These are phyloP conservation scores for Brachyhypopomus gauderio DNA, from an alignment of 2,113 vertebrate genomes.

Conservation along the genomic window DNA sequence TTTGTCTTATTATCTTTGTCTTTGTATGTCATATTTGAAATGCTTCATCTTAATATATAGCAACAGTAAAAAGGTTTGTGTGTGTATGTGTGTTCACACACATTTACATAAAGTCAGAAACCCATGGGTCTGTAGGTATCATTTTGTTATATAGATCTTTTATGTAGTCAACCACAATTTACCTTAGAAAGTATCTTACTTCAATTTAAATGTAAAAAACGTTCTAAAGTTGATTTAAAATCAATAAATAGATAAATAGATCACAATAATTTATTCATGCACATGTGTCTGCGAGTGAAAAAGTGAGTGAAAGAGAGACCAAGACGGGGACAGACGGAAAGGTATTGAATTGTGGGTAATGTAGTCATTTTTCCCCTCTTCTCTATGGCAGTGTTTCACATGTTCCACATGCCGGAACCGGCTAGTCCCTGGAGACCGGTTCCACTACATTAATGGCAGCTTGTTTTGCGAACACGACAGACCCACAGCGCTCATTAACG, in stretches of 20 bases:
- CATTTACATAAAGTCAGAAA: no score
- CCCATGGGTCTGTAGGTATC: no score
- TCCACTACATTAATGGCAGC: conserved; percentile 99
- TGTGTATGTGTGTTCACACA: no score
- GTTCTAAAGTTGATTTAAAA: neutral
- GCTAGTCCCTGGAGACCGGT: conserved; percentile 96
- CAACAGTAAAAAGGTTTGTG: no score
- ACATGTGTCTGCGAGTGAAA: neutral
- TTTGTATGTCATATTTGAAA: no score
- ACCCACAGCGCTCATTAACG: conserved; percentile 99
- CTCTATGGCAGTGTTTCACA: conserved; percentile 89
- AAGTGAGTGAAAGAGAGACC: neutral
- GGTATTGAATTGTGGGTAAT: conserved; percentile 31
- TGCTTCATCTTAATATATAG: no score
- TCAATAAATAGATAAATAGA: no score
- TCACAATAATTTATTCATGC: neutral
- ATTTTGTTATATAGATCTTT: neutral
- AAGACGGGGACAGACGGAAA: neutral
- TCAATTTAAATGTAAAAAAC: neutral
- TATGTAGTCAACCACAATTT: neutral
- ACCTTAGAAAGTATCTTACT: neutral
- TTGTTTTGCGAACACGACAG: conserved; percentile 99
- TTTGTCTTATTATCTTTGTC: no score
- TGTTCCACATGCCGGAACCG: conserved; percentile 99
- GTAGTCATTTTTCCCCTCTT: conserved; percentile 8